Evolutionary conservation across 2,888 invertebrate genomes (phyloP).

Genomic region (Callyntrura sp.): DNA sequence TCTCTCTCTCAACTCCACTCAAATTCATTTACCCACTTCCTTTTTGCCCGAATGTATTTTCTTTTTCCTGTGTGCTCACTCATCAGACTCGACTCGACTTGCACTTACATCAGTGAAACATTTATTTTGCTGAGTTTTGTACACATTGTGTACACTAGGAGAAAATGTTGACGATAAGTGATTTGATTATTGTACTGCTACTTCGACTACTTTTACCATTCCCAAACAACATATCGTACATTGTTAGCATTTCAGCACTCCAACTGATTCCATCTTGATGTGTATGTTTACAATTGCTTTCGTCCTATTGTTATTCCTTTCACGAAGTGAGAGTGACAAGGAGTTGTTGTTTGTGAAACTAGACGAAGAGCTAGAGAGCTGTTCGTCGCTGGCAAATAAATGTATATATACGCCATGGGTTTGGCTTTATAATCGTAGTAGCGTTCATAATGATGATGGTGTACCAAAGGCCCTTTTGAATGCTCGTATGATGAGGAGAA

Average conservation of each 20-base stretch:
- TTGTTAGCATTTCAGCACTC: constrained; percentile 43
- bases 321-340: constrained; percentile 52
- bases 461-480: constrained; percentile 9
- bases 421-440: not conserved
- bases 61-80: constrained; percentile 28
- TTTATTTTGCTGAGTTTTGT: not conserved
- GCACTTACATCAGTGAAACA: too few species aligned
- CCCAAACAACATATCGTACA: constrained; percentile 11
- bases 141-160: constrained; percentile 12
- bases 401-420: not conserved
- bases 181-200: constrained; percentile 53
- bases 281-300: constrained; percentile 66
- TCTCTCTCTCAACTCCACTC: constrained; percentile 15
- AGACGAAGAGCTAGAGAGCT: constrained; percentile 11
- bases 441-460: not conserved
- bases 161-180: constrained; percentile 59
- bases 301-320: constrained; percentile 62
- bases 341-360: constrained; percentile 44
- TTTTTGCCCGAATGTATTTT: constrained; percentile 24
- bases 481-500: constrained; percentile 9
- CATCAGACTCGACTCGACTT: not conserved
- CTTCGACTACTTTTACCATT: not conserved
- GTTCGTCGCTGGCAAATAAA: not conserved
- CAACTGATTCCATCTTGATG: constrained; percentile 58
- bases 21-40: constrained; percentile 41